phyloP scores from a whole-genome alignment of 2,113 vertebrate species.

The Atherinomorus stipes region DNA sequence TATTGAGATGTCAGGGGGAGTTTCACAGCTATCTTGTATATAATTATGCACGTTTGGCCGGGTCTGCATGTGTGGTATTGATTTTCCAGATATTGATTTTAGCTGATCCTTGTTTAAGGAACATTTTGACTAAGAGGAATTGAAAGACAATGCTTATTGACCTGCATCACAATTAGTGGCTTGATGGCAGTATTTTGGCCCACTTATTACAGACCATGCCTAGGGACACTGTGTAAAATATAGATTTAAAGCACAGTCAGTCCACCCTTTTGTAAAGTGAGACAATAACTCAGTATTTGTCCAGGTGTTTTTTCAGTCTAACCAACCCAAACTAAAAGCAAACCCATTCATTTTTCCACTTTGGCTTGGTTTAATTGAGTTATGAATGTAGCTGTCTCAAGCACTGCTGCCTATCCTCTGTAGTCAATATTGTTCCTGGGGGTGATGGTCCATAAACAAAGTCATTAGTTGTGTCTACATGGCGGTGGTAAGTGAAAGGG shows the following conservation, averaged over 20 bases:
- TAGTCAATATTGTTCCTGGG: constrained; percentile 46
- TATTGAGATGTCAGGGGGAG: constrained; percentile 16
- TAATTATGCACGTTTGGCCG: background rate
- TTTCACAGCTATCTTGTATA: constrained; percentile 23
- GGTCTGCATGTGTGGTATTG: constrained; percentile 26
- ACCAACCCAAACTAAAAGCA: constrained; percentile 22
- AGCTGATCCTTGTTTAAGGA: constrained; percentile 46
- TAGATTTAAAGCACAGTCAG: background rate
- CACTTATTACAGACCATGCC: constrained; percentile 30
- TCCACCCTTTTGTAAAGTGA: background rate
- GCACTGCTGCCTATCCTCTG: constrained; percentile 29
- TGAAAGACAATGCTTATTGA: constrained; percentile 66
- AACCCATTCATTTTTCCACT: constrained; percentile 23
- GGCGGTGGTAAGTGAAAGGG: constrained; percentile 44
- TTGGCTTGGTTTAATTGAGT: constrained; percentile 51
- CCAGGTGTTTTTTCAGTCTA: background rate
- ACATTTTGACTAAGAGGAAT: constrained; percentile 47
- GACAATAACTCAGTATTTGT: background rate
- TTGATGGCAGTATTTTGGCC: constrained; percentile 41
- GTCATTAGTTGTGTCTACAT: constrained; percentile 58
- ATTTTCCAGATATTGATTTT: constrained; percentile 48
- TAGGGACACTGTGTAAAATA: constrained; percentile 22
- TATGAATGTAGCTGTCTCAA: constrained; percentile 66
- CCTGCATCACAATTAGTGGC: constrained; percentile 48
- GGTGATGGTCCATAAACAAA: constrained; percentile 62